These are phyloP conservation scores for Diaphora mendica DNA, from an alignment of 2,888 invertebrate species.

Conservation along the genomic window DNA sequence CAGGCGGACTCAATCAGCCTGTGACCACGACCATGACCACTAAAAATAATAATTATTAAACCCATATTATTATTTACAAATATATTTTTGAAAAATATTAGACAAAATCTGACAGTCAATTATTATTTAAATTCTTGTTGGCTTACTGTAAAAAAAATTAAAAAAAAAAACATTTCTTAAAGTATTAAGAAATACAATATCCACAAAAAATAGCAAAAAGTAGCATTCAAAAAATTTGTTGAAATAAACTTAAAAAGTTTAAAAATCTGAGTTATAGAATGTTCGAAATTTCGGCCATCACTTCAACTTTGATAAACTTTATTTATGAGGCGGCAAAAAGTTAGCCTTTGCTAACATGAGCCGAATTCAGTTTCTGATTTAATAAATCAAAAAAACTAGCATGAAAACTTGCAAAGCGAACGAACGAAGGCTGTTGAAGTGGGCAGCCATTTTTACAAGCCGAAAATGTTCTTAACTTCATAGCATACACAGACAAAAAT, in stretches of 20 bases:
- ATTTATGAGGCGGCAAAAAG: not conserved
- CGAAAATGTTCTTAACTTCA: conserved; percentile 30
- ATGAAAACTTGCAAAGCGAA: not conserved
- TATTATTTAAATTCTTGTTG: no score
- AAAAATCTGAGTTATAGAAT: not conserved
- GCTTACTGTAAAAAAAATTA: no score
- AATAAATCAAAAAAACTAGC: not conserved
- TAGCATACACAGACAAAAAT: conserved; percentile 22
- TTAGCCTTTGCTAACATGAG: not conserved
- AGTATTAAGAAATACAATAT: not conserved
- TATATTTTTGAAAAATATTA: no score
- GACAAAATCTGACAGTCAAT: no score
- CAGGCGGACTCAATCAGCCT: no score
- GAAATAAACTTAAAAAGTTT: not conserved
- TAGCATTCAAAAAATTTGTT: not conserved
- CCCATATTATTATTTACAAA: no score
- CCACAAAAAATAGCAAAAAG: not conserved
- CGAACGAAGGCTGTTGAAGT: not conserved
- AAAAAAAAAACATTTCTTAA: not conserved
- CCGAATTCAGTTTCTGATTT: not conserved
- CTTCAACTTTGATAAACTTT: not conserved
- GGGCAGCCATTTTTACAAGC: not conserved
- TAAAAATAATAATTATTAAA: no score
- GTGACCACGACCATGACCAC: no score
- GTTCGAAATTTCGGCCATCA: not conserved